Percentiles rank a stretch among this genome's conserved stretches.
These are phyloP conservation scores for Apamea sordens DNA, from an alignment of 2,888 invertebrate species.

Conservation along the genomic window DNA sequence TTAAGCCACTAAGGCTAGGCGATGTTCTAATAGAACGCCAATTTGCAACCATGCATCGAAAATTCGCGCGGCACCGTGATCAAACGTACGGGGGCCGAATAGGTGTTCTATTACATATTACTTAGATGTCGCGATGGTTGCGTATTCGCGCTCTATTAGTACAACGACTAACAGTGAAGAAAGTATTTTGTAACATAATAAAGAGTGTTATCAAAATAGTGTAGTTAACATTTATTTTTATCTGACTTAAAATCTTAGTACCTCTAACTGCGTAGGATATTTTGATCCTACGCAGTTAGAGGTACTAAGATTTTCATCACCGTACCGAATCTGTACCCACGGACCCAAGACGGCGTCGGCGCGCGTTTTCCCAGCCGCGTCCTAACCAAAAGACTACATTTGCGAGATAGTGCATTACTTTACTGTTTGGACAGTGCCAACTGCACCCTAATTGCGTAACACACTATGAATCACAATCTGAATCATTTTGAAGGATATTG, in stretches of 20 bases:
- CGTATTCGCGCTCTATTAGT: neutral
- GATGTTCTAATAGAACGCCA: neutral
- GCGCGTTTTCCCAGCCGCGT: too few relatives aligned
- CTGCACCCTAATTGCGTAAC: too few relatives aligned
- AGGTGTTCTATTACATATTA: neutral
- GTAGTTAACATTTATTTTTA: neutral
- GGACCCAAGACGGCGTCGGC: neutral
- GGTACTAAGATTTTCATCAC: neutral
- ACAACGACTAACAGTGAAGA: neutral
- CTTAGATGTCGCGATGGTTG: neutral
- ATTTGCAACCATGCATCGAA: neutral
- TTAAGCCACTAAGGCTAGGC: slow-evolving; percentile 53
- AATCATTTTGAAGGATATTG: too few relatives aligned
- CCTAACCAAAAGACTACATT: too few relatives aligned
- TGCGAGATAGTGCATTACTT: too few relatives aligned
- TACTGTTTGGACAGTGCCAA: too few relatives aligned
- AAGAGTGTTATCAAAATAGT: neutral
- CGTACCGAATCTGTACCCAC: neutral
- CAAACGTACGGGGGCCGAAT: too few relatives aligned
- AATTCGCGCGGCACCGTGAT: neutral
- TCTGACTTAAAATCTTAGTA: too few relatives aligned
- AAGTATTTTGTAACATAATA: neutral
- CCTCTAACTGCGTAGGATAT: too few relatives aligned
- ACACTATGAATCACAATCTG: too few relatives aligned
- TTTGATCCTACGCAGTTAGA: too few relatives aligned